Base-by-base conservation (phyloP, 1,140 invertebrate species). In the Drosophila setifemur region DNA sequence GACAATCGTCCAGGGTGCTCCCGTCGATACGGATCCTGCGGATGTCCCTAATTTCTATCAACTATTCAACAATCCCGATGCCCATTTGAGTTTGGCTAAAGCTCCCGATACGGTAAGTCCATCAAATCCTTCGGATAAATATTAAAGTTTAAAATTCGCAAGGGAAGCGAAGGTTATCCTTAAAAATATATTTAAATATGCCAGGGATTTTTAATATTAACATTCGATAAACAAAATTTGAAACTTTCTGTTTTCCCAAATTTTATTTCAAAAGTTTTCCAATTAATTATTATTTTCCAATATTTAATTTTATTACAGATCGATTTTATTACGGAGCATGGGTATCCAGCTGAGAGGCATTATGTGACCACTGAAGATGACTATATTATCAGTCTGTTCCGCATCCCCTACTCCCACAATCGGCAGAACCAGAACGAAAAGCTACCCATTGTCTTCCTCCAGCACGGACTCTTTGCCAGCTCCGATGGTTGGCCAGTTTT, bases 391-490 rank as follows among this genome's bases (percentile, higher is more conserved):
- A 89, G 72, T 8, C 50, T 92, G n/a, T 91, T 92, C 53, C 83
- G 92, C 1, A 92, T 93, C 19, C 90, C 91, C 0, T 85, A 89
- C 16, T 91, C 91, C 0, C 76, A 70, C 14, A 70, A 70, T 33
- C 37, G 70, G 0, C 4, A 50, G 11, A 70, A 70, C 21, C 37
- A 70, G 37, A 2, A 70, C 3, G 23, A 61, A 25, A 47, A 69
- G 21, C 53, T 35, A n/a, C 69, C 88, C 3, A 89, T 92, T 1
- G 92, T 93, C 2, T 92, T 93, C 29, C 85, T 95, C 1, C 93
- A 95, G 73, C 94, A 95, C 68, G 94, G 94, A 1, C 87, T 95
- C 0, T 77, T 93, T 8, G 91, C 90, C n/a, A 92, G 92, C 8
- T 91, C 92, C 3, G 91, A 91, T 3, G 91, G 92, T 66, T 94